Evolutionary conservation across 2,888 invertebrate genomes (phyloP).

Genomic region (Harmothoe impar): DNA sequence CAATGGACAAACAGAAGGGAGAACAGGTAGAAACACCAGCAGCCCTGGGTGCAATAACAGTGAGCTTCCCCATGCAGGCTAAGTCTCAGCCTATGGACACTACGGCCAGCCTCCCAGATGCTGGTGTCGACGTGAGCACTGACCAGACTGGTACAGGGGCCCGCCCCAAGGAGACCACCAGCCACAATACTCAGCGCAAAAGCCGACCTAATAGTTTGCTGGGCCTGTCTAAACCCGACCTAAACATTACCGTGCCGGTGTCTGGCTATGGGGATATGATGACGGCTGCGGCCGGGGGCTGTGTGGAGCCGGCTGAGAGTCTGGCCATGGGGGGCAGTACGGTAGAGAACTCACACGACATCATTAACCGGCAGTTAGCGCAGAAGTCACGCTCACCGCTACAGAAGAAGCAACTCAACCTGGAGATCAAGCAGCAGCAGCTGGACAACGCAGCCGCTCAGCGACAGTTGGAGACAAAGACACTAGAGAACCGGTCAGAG

Average conservation of each 20-base stretch:
- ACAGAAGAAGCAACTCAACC: constrained; percentile 66
- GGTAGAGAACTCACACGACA: constrained; percentile 62
- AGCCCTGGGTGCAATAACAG: constrained; percentile 9
- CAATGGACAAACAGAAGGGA: background rate
- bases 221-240: constrained; percentile 75
- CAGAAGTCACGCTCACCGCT: constrained; percentile 66
- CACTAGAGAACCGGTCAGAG: background rate
- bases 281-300: background rate
- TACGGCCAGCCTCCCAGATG: background rate
- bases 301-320: background rate
- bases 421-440: constrained; percentile 67
- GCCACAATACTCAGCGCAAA: constrained; percentile 63
- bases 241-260: constrained; percentile 69
- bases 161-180: constrained; percentile 74
- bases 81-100: constrained; percentile 34
- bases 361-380: constrained; percentile 63
- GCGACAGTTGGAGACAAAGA: background rate
- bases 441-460: constrained; percentile 48
- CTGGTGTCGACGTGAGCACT: background rate
- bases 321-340: background rate
- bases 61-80: constrained; percentile 18
- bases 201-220: constrained; percentile 76
- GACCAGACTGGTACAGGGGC: constrained; percentile 70
- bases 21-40: background rate
- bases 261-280: background rate